Evolutionary conservation across 2,888 invertebrate species (phyloP).

Genomic region (Dysmachus trigonus): DNA sequence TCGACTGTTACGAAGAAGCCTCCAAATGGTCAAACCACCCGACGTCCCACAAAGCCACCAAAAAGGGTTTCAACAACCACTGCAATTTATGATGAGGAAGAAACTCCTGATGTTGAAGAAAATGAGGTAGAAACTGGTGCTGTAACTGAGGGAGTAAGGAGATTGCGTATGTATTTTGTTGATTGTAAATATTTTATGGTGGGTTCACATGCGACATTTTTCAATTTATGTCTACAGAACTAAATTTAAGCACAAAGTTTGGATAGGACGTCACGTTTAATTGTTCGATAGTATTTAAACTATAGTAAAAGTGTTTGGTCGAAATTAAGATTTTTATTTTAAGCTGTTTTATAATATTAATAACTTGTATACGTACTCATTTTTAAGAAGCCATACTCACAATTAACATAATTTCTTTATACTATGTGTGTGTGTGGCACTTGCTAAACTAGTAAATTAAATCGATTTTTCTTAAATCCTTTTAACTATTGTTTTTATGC

Average conservation of each 20-base stretch:
- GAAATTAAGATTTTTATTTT: too few relatives aligned
- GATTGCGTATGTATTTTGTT: slow-evolving; percentile 61
- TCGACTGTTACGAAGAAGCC: slow-evolving; percentile 58
- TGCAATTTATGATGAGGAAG: slow-evolving; percentile 58
- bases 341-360: too few relatives aligned
- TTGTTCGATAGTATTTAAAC: too few relatives aligned
- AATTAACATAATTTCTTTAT: too few relatives aligned
- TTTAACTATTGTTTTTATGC: not conserved
- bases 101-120: slow-evolving; percentile 58
- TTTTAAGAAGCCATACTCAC: too few relatives aligned
- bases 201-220: not conserved
- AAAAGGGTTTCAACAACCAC: slow-evolving; percentile 59
- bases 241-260: too few relatives aligned
- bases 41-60: slow-evolving; percentile 58
- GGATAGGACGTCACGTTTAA: too few relatives aligned
- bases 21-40: not conserved
- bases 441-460: not conserved
- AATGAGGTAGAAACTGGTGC: slow-evolving; percentile 53
- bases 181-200: slow-evolving; percentile 49
- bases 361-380: too few relatives aligned
- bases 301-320: too few relatives aligned
- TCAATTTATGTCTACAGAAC: too few relatives aligned
- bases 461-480: not conserved
- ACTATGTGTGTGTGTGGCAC: not conserved
- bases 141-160: slow-evolving; percentile 54